These are phyloP conservation scores for Polydesmus complanatus DNA, from an alignment of 2,888 invertebrate genomes.

Conservation along the genomic window DNA sequence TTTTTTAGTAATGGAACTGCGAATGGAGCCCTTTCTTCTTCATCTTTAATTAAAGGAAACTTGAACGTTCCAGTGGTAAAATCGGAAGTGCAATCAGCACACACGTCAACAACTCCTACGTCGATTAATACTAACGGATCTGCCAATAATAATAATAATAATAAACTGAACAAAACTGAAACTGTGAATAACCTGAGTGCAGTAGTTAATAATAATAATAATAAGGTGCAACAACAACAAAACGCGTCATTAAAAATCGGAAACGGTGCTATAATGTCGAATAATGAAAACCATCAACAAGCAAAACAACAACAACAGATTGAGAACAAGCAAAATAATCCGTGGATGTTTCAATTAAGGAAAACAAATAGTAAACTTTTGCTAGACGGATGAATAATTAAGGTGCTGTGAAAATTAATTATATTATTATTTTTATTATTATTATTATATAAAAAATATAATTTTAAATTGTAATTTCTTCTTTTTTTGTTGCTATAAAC, in stretches of 20 bases:
- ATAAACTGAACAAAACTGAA: neutral
- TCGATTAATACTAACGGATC: no score
- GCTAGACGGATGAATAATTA: conserved; percentile 41
- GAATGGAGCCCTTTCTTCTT: no score
- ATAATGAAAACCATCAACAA: neutral
- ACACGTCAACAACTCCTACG: no score
- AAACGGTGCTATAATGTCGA: neutral
- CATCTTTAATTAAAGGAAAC: no score
- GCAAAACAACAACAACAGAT: neutral
- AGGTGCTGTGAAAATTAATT: neutral
- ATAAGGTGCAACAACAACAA: neutral
- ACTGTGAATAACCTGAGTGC: no score
- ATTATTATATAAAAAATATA: no score
- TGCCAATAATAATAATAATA: no score
- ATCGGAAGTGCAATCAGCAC: no score
- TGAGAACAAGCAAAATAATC: conserved; percentile 29
- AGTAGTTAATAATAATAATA: no score
- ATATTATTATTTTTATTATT: neutral
- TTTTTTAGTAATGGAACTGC: neutral
- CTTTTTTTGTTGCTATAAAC: neutral
- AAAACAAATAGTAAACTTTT: conserved; percentile 82
- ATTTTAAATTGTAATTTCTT: neutral
- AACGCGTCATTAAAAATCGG: neutral
- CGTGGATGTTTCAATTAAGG: conserved; percentile 75
- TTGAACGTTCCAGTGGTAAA: no score